Evolutionary conservation across 2,113 vertebrate species (phyloP).

Genomic region (Semicossyphus pulcher): DNA sequence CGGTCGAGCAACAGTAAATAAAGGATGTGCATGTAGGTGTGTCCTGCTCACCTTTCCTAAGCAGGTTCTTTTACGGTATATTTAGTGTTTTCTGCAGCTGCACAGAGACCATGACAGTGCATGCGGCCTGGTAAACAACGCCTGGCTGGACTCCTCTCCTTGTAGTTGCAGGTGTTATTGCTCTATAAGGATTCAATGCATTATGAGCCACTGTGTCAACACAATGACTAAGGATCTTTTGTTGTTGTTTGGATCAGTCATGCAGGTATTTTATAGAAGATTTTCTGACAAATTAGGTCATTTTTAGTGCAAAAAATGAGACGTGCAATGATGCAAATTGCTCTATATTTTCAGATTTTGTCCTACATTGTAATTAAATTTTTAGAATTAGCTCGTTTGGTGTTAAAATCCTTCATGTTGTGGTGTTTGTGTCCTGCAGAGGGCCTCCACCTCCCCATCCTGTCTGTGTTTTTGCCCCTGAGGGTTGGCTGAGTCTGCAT

Average conservation of each 20-base stretch:
- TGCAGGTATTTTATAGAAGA: not conserved
- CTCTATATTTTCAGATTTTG: not conserved
- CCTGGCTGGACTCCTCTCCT: not conserved
- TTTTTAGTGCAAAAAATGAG: too few species aligned
- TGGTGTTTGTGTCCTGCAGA: constrained; percentile 56
- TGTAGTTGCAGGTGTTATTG: constrained; percentile 15
- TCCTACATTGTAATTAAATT: not conserved
- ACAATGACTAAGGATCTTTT: not conserved
- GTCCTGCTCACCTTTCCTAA: constrained; percentile 70
- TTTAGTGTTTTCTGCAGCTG: not conserved
- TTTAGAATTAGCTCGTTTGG: not conserved
- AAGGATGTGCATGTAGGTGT: constrained; percentile 66
- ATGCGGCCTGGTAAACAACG: constrained; percentile 30
- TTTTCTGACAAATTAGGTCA: too few species aligned
- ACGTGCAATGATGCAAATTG: not conserved
- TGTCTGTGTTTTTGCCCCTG: constrained; percentile 73
- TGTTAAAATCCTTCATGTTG: constrained; percentile 26
- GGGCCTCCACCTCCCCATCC: constrained; percentile 60
- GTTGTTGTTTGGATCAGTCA: not conserved
- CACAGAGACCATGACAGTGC: not conserved
- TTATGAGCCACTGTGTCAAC: constrained; percentile 20
- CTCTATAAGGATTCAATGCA: not conserved
- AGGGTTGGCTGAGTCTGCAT: constrained; percentile 44
- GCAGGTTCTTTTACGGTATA: not conserved
- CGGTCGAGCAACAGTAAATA: constrained; percentile 68